phyloP scores from a whole-genome alignment of 2,797 vertebrate genomes.

The Euphonia xanthogaster region DNA sequence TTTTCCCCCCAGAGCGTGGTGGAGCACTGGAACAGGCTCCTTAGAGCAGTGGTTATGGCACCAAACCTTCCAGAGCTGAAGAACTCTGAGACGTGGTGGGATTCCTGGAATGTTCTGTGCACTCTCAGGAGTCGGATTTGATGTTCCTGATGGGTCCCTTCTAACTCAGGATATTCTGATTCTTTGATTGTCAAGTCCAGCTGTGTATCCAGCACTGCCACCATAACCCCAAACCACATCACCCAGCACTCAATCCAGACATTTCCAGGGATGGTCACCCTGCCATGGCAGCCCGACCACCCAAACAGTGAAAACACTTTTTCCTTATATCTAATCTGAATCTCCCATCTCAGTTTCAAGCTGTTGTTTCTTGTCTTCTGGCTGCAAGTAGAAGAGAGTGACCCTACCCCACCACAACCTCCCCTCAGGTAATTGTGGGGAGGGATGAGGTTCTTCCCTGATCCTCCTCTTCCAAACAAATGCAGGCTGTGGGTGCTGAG shows the following conservation, averaged over 20 bases:
- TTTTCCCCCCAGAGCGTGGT: accelerated
- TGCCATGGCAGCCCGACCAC: background rate
- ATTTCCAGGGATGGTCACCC: accelerated
- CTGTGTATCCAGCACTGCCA: accelerated
- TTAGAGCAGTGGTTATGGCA: accelerated
- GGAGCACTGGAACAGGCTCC: accelerated
- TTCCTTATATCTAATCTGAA: background rate
- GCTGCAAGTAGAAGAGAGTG: background rate
- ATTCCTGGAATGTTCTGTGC: accelerated
- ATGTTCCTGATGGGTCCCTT: accelerated
- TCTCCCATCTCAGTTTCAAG: background rate
- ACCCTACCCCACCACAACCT: background rate
- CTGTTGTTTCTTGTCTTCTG: background rate
- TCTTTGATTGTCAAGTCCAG: accelerated
- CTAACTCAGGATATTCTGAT: accelerated
- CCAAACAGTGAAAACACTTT: background rate
- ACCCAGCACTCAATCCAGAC: accelerated
- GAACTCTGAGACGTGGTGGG: accelerated
- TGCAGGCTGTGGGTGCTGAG: background rate
- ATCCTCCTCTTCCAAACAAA: background rate
- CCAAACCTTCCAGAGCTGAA: too few relatives aligned
- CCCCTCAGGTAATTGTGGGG: background rate
- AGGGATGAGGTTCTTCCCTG: background rate
- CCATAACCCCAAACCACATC: background rate
- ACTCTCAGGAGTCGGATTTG: accelerated